Evolutionary conservation across 2,888 invertebrate genomes (phyloP).

Genomic region (Cerastis leucographa): DNA sequence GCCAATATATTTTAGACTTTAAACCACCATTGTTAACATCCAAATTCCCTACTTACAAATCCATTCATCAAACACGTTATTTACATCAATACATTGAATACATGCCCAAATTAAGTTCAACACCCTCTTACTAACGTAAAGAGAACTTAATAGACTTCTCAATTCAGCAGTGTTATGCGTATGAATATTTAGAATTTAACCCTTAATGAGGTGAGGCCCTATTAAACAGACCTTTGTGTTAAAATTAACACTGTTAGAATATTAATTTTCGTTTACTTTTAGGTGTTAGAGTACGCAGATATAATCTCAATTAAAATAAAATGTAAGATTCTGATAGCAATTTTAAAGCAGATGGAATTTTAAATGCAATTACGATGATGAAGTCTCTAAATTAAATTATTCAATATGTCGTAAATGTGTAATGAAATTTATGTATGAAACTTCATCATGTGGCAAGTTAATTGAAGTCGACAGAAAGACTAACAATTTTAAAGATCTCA

Average conservation of each 20-base stretch:
- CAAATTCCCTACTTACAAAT: not conserved
- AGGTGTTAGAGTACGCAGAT: slow-evolving; percentile 41
- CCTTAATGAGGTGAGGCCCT: slow-evolving; percentile 61
- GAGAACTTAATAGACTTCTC: slow-evolving; percentile 54
- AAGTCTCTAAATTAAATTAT: slow-evolving; percentile 24
- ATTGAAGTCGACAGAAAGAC: not conserved
- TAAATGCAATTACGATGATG: slow-evolving; percentile 20
- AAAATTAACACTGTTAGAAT: slow-evolving; percentile 57
- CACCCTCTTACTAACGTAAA: slow-evolving; percentile 43
- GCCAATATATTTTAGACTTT: not conserved
- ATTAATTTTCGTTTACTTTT: slow-evolving; percentile 63
- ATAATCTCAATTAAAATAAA: slow-evolving; percentile 30
- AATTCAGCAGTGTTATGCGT: slow-evolving; percentile 52
- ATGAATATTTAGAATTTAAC: slow-evolving; percentile 68
- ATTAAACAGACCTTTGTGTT: slow-evolving; percentile 62
- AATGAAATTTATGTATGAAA: slow-evolving; percentile 2
- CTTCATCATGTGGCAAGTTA: not conserved
- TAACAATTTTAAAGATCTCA: not conserved
- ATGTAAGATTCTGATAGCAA: slow-evolving; percentile 19
- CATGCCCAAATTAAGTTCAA: slow-evolving; percentile 46
- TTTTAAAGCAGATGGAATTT: slow-evolving; percentile 32
- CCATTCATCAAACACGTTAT: slow-evolving; percentile 18
- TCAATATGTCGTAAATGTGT: slow-evolving; percentile 4
- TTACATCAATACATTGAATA: slow-evolving; percentile 45
- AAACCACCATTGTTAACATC: not conserved